Evolutionary conservation across 2,113 vertebrate species (phyloP), one percentile per base, ranked within the genome.

Genomic region (Catharus bicknelli): DNA sequence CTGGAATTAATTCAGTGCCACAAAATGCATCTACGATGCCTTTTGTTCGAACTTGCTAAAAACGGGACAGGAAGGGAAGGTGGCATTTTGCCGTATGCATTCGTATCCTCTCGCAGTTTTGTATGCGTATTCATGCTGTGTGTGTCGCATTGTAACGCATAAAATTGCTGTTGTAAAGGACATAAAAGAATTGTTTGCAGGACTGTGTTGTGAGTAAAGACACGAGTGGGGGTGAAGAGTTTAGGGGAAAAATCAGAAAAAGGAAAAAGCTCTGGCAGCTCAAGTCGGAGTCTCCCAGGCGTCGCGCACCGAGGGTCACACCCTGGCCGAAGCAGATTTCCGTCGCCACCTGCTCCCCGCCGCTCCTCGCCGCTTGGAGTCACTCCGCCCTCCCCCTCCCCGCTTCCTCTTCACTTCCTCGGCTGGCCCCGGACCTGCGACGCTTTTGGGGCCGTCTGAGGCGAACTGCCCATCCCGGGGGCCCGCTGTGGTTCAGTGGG

Each of bases 1-100:
- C 64, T 67, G 73, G 94, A 97, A 96, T 81, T 88, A 96, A 96
- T 94, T 92, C 76, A n/a, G 38, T 19, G 74, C 47, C 61, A 93
- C 83, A 81, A 74, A 93, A 88, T 16, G 9, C 63, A 82, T 66
- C 25, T 22, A 27, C 42, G 64, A 64, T 50, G 45, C 25, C 69
- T 94, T 88, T 96, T 95, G 48, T 86, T 93, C 4, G 3, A 84
- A 45, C 2, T 29, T 57, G 55, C 21, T 45, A 30, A 68, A 36
- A 90, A 88, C 72, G 25, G 61, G 73, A 63, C 80, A 96, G 91
- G 89, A 73, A 83, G 26, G 36, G 36, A 86, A 92, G 61, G 73
- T 72, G 54, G n/a, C 30, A 18, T 86, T 95, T 94, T 29, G 45
- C 81, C 10, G 4, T 45, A 8, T 2, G 4, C 76, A 4, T 75